Base-by-base conservation (phyloP, 1,140 invertebrate genomes). In the Pectinophora gossypiella region DNA sequence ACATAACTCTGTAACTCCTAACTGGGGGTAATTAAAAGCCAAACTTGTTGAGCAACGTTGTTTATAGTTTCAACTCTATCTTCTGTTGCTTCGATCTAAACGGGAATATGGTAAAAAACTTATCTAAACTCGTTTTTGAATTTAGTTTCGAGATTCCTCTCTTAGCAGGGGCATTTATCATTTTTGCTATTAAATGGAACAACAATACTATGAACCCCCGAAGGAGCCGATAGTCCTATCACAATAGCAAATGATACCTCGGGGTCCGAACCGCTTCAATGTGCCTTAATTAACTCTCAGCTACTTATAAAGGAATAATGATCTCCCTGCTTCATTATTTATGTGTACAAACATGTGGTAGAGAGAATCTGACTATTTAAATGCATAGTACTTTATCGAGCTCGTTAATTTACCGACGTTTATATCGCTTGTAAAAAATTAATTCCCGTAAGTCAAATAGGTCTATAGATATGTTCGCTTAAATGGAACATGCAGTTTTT, bases 181-280 rank as follows among this genome's bases (percentile, higher is more conserved):
- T 86, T 85, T 86, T 78, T 69, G 77, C 83, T 76, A 83, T 86
- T 85, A 86, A 84, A 75, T 58, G 53, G 64, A 72, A 70, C 76
- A 80, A 85, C 74, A 84, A 79, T 81, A 71, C 61, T 61, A 59
- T 54, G 62, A 76, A 69, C 71, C 79, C 80, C 77, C 74, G 70
- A 75, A 83, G 79, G 77, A 85, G 61, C 62, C 68, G 68, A 75
- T 68, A 70, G 73, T 72, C 62, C 69, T 73, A 72, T 76, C 68
- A 83, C 79, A 86, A 86, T 77, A 85, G 77, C 71, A 76, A 84
- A 86, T 83, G 77, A 83, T 84, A 80, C 75, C 75, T 76, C 57
- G 53, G 77, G 77, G 76, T 73, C 58, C 59, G 56, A 67, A 64
- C 64, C 51, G 60, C 56, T 63, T 78, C 67, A 81, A 86, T 83